Conservation (phyloP, 2,797 vertebrate genomes). For the Remorina albescens region DNA sequence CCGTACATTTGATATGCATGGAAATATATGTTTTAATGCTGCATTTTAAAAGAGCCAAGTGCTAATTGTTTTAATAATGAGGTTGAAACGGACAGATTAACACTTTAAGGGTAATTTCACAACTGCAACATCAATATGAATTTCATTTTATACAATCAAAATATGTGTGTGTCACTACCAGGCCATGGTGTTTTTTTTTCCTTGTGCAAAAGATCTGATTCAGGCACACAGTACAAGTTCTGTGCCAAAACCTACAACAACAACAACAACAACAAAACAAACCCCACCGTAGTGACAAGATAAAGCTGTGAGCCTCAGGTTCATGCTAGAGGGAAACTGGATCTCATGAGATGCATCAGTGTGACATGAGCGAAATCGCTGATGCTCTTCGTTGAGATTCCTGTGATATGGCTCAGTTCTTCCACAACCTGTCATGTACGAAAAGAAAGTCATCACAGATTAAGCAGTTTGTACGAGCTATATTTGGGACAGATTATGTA, state of each 20-base stretch:
- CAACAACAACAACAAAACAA: background rate
- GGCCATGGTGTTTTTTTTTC: background rate
- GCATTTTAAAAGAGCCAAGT: background rate
- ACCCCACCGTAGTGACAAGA: background rate
- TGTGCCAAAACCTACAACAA: background rate
- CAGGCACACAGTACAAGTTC: background rate
- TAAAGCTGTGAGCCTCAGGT: slow-evolving; percentile 5
- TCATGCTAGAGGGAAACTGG: slow-evolving; percentile 29
- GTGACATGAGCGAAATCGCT: slow-evolving; percentile 86
- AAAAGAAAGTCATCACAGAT: slow-evolving; percentile 5
- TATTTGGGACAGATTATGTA: background rate
- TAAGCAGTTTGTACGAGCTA: background rate
- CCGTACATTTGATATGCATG: no score
- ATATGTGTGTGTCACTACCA: background rate
- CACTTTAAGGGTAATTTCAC: background rate
- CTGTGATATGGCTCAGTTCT: slow-evolving; percentile 91
- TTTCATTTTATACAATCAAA: background rate
- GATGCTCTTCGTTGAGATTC: slow-evolving; percentile 89
- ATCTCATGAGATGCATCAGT: slow-evolving; percentile 81
- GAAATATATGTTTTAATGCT: no score
- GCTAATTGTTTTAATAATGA: background rate
- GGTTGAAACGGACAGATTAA: background rate
- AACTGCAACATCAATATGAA: background rate
- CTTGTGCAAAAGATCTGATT: background rate
- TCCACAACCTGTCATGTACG: slow-evolving; percentile 84